These are phyloP conservation scores for Ferdinandea cuprea DNA, from an alignment of 2,888 invertebrate species.

Conservation along the genomic window DNA sequence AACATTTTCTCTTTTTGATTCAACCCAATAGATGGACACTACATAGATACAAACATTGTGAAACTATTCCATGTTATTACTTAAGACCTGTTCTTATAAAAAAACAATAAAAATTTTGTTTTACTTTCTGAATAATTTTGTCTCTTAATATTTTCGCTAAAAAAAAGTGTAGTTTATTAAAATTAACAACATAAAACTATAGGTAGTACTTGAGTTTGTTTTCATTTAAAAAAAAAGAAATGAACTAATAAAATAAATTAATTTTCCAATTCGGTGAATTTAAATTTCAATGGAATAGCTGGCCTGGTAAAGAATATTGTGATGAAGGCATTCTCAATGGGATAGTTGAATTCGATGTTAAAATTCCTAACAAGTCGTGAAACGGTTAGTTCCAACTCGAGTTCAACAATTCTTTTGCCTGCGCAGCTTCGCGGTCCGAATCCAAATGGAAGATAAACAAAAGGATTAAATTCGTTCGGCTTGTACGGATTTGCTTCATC, in stretches of 20 bases:
- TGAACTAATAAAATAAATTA: constrained; percentile 7
- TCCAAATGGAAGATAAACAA: constrained; percentile 85
- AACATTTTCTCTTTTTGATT: no score
- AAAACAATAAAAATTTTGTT: no score
- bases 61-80: no score
- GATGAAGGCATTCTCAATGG: constrained; percentile 76
- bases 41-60: no score
- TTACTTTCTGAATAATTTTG: no score
- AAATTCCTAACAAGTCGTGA: constrained; percentile 78
- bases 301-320: constrained; percentile 77
- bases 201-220: no score
- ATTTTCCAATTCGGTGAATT: constrained; percentile 75
- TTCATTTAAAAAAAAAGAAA: no score
- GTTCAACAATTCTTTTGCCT: constrained; percentile 88
- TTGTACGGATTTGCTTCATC: constrained; percentile 36
- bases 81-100: no score
- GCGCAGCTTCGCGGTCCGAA: constrained; percentile 87
- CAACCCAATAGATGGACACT: no score
- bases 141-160: no score
- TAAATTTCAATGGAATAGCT: constrained; percentile 79
- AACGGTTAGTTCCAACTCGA: constrained; percentile 85
- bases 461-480: constrained; percentile 64
- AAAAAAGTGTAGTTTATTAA: no score
- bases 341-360: constrained; percentile 76
- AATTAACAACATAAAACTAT: not conserved